Evolutionary conservation across 2,888 invertebrate genomes (phyloP), one percentile per base, ranked within the genome.

Genomic region (Tipula confusa): DNA sequence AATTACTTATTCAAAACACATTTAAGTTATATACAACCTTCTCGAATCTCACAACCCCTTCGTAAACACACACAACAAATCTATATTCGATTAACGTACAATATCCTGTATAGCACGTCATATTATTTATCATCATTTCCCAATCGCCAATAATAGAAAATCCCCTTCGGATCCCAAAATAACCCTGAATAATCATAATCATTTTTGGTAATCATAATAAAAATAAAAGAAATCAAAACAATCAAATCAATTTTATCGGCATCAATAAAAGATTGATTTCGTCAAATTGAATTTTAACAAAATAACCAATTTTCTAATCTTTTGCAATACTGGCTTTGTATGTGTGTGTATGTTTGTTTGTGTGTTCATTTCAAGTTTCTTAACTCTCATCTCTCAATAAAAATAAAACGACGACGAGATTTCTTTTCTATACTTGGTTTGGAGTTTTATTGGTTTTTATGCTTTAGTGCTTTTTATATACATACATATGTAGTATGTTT

Each of bases 221-320:
- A 64, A 64, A 64, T 64, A 64, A 64, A 64, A 64, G 64, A 64
- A 64, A 64, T 64, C 64, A 64, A 64, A 64, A 64, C 64, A 64
- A 64, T 64, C 64, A 64, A 64, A 64, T 64, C 64, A 64, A 64
- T 64, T 64, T 64, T 64, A 64, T 64, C 24, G 33, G 9, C 18
- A 24, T 64, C 64, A 64, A 64, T 64, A 64, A 64, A 64, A 64
- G 64, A 64, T 64, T 64, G 64, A 64, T 64, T 64, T 64, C 64
- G 64, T 64, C 64, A 64, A 64, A 64, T 64, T 64, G 64, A 64
- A 64, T 64, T 64, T 64, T 64, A 64, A 64, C 64, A 64, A 64
- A 64, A 64, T 64, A 64, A 64, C 64, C 64, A 64, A 64, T 64
- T 64, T 64, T 64, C 64, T 64, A 64, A 64, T 64, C 64, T 64